Base-by-base conservation (phyloP, 2,888 invertebrate species). In the Melipona bicolor region DNA sequence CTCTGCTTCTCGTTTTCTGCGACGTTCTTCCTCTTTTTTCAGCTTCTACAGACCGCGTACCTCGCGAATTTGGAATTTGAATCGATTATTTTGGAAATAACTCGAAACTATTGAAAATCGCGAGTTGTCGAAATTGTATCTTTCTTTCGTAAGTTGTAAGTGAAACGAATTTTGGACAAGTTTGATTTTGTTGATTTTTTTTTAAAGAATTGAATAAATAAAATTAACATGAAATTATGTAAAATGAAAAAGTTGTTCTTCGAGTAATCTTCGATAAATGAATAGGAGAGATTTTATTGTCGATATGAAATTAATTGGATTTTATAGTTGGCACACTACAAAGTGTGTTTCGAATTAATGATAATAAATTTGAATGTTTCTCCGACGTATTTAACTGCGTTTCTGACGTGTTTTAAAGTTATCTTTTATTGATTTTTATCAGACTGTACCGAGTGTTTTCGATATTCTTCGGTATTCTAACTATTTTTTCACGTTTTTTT, bases 401-500 rank as follows among this genome's bases (percentile, higher is more conserved):
- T 62, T 62, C 19, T 4, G 2, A 32, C 11, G 4, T 1, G 32
- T 9, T 62, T 11, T 0, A 2, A 62, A 9, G 21, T 32, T 9
- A 3, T 32, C 13, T 21, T 32, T 32, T 5, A 21, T 49, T 43
- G 36, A 49, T 43, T 43, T 43, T 43, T 11, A 4, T 24, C 43
- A 21, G 65, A 65, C 65, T 65, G 65, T 36, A 65, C 36, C n/a
- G 65, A 13, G 11, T 32, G n/a, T 65, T 65, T 65, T 65, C 65
- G n/a, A n/a, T 65, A 65, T 64, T 36, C 32, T 32, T 62, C 27
- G 62, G 19, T 11, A 32, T 64, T 65, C 36, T 6, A 65, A 65
- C 21, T 36, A 65, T 65, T 65, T 65, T 65, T 24, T 27, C 56
- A 64, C 36, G 36, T n/a, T n/a, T n/a, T n/a, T n/a, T n/a, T n/a